These are phyloP conservation scores for Atopsyche davidsoni DNA, from an alignment of 1,140 invertebrate genomes.

Conservation along the genomic window DNA sequence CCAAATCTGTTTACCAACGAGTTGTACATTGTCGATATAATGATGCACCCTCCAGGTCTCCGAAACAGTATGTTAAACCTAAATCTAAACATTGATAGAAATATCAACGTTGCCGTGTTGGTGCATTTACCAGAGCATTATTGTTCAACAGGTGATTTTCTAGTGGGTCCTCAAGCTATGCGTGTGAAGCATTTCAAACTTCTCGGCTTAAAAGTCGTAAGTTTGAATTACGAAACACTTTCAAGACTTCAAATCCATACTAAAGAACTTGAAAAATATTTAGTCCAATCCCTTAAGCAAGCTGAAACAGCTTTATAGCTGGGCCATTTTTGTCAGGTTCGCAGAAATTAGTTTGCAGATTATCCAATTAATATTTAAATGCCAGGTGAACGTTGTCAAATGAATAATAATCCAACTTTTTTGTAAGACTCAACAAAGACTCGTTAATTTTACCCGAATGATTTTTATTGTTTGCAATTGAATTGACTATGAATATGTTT, in stretches of 20 bases:
- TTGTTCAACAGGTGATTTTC: slow-evolving; percentile 45
- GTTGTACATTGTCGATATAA: slow-evolving; percentile 57
- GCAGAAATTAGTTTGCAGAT: not conserved
- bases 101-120: slow-evolving; percentile 50
- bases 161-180: slow-evolving; percentile 60
- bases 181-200: slow-evolving; percentile 55
- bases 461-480: too few species aligned
- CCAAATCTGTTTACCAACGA: slow-evolving; percentile 51
- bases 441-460: too few species aligned
- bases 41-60: slow-evolving; percentile 49
- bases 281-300: slow-evolving; percentile 36
- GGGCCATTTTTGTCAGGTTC: not conserved
- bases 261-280: slow-evolving; percentile 40
- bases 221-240: slow-evolving; percentile 51
- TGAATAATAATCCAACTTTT: too few species aligned
- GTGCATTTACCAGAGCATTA: slow-evolving; percentile 63
- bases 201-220: slow-evolving; percentile 59
- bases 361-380: too few species aligned
- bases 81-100: slow-evolving; percentile 37
- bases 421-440: too few species aligned
- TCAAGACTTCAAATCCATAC: slow-evolving; percentile 41
- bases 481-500: too few species aligned
- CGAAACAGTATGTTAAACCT: slow-evolving; percentile 41
- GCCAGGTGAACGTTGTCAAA: too few species aligned
- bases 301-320: slow-evolving; percentile 29